Percentiles rank a stretch among this genome's conserved stretches.
Conservation (phyloP, 1,140 invertebrate species). For the Eumeta japonica region DNA sequence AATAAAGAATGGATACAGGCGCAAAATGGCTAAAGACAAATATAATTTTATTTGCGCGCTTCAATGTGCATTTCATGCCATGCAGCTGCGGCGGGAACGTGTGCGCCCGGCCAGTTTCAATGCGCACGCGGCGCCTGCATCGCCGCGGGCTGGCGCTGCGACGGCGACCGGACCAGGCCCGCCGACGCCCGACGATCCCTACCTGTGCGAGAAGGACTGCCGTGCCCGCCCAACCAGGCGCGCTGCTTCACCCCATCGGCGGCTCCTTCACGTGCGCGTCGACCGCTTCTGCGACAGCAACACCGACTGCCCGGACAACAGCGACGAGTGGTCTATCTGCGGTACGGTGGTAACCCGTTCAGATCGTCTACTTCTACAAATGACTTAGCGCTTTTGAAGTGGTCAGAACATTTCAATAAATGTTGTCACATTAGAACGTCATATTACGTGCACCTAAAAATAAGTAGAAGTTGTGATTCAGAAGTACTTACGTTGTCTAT, state of each 20-base stretch:
- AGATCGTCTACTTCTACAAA: too few relatives aligned
- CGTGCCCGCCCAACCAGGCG: conserved; percentile 62
- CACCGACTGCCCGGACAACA: conserved; percentile 67
- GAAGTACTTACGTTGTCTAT: too few relatives aligned
- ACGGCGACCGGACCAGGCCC: conserved; percentile 74
- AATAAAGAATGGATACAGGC: too few relatives aligned
- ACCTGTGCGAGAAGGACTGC: conserved; percentile 57
- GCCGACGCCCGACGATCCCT: conserved; percentile 60
- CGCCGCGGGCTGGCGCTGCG: conserved; percentile 75
- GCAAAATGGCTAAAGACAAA: too few relatives aligned
- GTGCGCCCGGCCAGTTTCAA: conserved; percentile 66
- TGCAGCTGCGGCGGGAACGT: conserved; percentile 39
- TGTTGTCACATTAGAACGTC: conserved; percentile 17
- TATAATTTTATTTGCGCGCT: too few relatives aligned
- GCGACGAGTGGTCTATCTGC: conserved; percentile 69
- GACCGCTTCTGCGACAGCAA: conserved; percentile 65
- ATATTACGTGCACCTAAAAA: too few relatives aligned
- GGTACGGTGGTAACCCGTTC: too few relatives aligned
- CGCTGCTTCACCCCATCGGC: conserved; percentile 58
- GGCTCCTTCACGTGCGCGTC: conserved; percentile 58
- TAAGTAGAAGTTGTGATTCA: too few relatives aligned
- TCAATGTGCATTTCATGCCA: too few relatives aligned
- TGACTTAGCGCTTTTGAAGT: too few relatives aligned
- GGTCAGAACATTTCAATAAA: conserved; percentile 4
- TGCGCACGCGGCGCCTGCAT: conserved; percentile 71